phyloP scores from a whole-genome alignment of 2,888 invertebrate genomes.

The Oscheius sp. region DNA sequence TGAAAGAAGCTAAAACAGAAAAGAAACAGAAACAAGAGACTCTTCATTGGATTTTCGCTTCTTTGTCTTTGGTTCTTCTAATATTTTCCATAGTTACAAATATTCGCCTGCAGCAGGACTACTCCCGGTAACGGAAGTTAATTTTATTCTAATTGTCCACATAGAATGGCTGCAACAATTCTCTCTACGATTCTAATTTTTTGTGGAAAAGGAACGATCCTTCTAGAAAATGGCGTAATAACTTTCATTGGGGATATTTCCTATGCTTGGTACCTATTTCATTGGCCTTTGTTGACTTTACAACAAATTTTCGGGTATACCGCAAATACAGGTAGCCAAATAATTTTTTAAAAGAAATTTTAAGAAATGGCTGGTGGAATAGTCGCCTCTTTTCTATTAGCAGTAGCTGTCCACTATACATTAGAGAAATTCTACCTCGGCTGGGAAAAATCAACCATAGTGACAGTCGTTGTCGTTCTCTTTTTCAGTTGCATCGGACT shows the following conservation, averaged over 20 bases:
- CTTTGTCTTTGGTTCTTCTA: neutral
- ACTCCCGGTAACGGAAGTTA: neutral
- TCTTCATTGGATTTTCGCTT: neutral
- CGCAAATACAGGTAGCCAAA: neutral
- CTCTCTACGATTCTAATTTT: neutral
- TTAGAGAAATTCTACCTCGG: neutral
- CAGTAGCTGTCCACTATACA: neutral
- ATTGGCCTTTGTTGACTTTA: constrained; percentile 4
- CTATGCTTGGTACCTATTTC: constrained; percentile 17
- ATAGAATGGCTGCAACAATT: neutral
- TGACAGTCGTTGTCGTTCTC: neutral
- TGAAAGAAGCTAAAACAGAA: too few relatives aligned
- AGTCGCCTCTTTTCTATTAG: neutral
- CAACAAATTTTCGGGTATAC: neutral
- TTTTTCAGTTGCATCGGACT: neutral
- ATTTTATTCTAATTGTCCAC: neutral
- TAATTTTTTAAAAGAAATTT: neutral
- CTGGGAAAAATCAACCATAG: neutral
- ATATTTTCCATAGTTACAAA: neutral
- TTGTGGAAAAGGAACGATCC: neutral
- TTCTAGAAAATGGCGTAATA: neutral
- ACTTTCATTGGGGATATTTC: constrained; percentile 17
- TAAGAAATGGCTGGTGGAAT: neutral
- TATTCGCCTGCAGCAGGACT: neutral
- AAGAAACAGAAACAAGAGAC: too few relatives aligned